Percentiles rank a stretch among this genome's conserved stretches.
Evolutionary conservation across 1,140 invertebrate species (phyloP).

Genomic region (Euura saliciscinereae): DNA sequence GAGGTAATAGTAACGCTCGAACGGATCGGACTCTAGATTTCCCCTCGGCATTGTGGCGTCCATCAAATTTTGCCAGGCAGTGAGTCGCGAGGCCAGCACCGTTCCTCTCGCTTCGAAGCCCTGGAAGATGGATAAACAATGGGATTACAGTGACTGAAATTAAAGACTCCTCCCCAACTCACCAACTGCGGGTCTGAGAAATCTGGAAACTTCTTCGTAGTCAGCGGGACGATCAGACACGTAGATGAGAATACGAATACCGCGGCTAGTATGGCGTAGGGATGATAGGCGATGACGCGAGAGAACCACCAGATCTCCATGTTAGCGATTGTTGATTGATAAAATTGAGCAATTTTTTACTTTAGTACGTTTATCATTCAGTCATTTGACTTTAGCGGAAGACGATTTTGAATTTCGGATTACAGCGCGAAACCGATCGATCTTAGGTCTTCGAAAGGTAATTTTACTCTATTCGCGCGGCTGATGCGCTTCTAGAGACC

Average conservation of each 20-base stretch:
- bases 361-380: no score
- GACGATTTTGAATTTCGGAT: no score
- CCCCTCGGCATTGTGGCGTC: slow-evolving; percentile 74
- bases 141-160: not conserved
- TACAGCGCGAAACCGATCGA: no score
- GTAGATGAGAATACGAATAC: slow-evolving; percentile 72
- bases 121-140: slow-evolving; percentile 45
- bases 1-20: slow-evolving; percentile 60
- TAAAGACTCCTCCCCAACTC: slow-evolving; percentile 26
- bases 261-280: slow-evolving; percentile 71
- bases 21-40: slow-evolving; percentile 75
- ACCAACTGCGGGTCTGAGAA: slow-evolving; percentile 80
- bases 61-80: slow-evolving; percentile 83
- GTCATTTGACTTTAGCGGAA: no score
- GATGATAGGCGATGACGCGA: slow-evolving; percentile 74
- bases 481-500: no score
- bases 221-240: slow-evolving; percentile 74
- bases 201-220: slow-evolving; percentile 72
- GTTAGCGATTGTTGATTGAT: not conserved
- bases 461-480: no score
- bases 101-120: slow-evolving; percentile 93
- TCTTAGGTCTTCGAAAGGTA: no score
- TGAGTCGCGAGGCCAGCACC: slow-evolving; percentile 74
- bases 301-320: slow-evolving; percentile 62
- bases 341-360: no score